phyloP scores from a whole-genome alignment of 2,888 invertebrate species.

The Rapana venosa region DNA sequence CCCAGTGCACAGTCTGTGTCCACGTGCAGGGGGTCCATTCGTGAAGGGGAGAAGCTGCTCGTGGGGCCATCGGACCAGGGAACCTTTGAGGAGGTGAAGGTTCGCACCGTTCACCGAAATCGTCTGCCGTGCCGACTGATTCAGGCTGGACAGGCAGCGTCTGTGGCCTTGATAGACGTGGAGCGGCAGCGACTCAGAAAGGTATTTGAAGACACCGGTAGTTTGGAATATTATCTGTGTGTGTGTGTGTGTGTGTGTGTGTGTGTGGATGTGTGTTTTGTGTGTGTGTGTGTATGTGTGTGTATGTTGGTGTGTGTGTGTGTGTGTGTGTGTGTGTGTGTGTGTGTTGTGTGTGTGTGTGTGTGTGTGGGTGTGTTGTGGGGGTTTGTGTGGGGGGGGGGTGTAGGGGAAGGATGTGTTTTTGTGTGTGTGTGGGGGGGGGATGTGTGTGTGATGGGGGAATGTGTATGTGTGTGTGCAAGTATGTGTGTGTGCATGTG shows the following conservation, averaged over 20 bases:
- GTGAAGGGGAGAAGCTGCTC: conserved; percentile 84
- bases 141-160: conserved; percentile 93
- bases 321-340: not conserved
- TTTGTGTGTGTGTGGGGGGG: not conserved
- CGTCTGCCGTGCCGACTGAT: conserved; percentile 93
- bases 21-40: conserved; percentile 87
- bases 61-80: conserved; percentile 80
- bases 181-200: conserved; percentile 71
- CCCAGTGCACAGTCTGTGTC: not conserved
- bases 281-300: conserved; percentile 11
- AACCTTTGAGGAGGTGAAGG: conserved; percentile 85
- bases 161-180: conserved; percentile 84
- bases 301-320: not conserved
- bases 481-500: not conserved
- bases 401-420: too few species aligned
- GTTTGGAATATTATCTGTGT: not conserved
- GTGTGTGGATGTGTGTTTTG: not conserved
- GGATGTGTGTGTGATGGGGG: too few species aligned
- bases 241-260: not conserved
- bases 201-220: conserved; percentile 58
- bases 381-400: too few species aligned
- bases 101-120: conserved; percentile 94
- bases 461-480: too few species aligned
- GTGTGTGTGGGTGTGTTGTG: not conserved
- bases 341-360: not conserved